These are phyloP conservation scores for Morus bassanus DNA, from an alignment of 2,797 vertebrate species.

Conservation along the genomic window DNA sequence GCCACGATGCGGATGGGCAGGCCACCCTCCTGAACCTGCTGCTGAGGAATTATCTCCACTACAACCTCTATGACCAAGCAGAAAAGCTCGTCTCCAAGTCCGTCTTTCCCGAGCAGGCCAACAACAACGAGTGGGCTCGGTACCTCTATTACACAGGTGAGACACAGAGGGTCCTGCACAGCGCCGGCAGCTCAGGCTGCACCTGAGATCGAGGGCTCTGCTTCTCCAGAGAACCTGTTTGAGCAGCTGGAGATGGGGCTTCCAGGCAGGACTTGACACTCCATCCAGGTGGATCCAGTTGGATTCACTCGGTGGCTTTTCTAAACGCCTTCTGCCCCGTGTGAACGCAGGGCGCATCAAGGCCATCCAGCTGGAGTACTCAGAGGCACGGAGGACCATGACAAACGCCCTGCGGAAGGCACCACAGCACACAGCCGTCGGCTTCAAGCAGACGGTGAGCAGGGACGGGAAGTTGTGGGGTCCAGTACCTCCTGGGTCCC, in stretches of 20 bases:
- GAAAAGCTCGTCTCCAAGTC: conserved; percentile 97
- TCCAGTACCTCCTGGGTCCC: fast-evolving
- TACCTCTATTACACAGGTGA: conserved; percentile 96
- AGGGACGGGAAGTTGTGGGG: fast-evolving
- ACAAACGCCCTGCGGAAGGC: conserved; percentile 96
- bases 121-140: conserved; percentile 97
- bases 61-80: conserved; percentile 95
- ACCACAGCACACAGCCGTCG: conserved; percentile 93
- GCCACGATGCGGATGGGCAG: conserved; percentile 92
- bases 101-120: conserved; percentile 93
- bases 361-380: conserved; percentile 95
- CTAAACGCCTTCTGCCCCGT: neutral
- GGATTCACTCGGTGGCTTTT: neutral
- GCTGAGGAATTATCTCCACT: conserved; percentile 95
- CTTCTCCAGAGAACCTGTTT: neutral
- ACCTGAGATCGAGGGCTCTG: fast-evolving
- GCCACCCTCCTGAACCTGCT: conserved; percentile 94
- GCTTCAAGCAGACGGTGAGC: conserved; percentile 95
- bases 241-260: neutral
- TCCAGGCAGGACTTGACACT: neutral
- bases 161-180: neutral
- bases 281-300: fast-evolving
- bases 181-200: neutral
- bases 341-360: conserved; percentile 88
- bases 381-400: conserved; percentile 91